Evolutionary conservation across 1,140 invertebrate species (phyloP).

Genomic region (Antheraea mylitta): DNA sequence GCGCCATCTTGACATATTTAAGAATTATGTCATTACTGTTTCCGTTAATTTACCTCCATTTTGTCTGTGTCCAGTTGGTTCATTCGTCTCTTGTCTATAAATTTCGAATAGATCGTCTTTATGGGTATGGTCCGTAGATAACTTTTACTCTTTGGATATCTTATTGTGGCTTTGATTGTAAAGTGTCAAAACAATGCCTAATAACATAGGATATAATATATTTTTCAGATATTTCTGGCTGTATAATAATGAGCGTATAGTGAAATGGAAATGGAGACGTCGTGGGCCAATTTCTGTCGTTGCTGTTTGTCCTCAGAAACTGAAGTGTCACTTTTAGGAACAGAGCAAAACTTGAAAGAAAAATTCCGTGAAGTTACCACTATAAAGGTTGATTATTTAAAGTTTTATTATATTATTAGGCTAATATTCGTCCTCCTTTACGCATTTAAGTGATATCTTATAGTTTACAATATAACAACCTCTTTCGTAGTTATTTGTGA

Average conservation of each 20-base stretch:
- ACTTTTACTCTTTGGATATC: slow-evolving; percentile 75
- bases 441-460: neutral
- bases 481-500: neutral
- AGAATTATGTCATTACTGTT: slow-evolving; percentile 2
- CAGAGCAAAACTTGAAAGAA: slow-evolving; percentile 48
- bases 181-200: slow-evolving; percentile 66
- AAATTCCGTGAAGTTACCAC: slow-evolving; percentile 69
- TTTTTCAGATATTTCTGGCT: slow-evolving; percentile 59
- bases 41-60: slow-evolving; percentile 46
- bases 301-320: slow-evolving; percentile 65
- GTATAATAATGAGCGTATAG: slow-evolving; percentile 48
- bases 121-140: slow-evolving; percentile 77
- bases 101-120: slow-evolving; percentile 72
- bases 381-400: slow-evolving; percentile 47
- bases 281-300: slow-evolving; percentile 70
- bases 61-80: slow-evolving; percentile 31
- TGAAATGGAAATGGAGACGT: slow-evolving; percentile 57
- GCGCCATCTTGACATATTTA: slow-evolving; percentile 15
- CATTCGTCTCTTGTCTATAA: slow-evolving; percentile 70
- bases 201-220: slow-evolving; percentile 35
- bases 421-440: neutral
- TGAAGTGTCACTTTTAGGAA: slow-evolving; percentile 58
- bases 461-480: neutral
- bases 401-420: neutral
- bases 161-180: slow-evolving; percentile 63